A percentile compares a stretch with the other conserved stretches of the same genome.
phyloP scores from a whole-genome alignment of 2,797 vertebrate genomes.

The Microhierax caerulescens region DNA sequence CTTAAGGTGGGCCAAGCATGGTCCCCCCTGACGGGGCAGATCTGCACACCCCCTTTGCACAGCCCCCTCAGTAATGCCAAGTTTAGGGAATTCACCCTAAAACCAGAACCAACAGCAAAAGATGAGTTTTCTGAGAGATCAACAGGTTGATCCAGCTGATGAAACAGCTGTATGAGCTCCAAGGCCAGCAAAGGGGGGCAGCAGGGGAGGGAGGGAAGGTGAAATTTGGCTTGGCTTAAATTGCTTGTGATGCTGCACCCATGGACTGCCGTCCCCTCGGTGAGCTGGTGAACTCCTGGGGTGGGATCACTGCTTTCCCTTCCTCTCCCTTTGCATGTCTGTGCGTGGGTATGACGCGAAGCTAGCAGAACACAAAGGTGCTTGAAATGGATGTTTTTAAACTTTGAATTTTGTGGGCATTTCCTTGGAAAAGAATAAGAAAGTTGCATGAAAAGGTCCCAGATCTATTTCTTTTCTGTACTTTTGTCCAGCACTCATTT shows the following conservation, averaged over 20 bases:
- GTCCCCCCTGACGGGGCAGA: fast-evolving
- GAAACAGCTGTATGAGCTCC: background rate
- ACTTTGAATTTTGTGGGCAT: background rate
- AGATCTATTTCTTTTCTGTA: background rate
- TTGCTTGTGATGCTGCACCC: background rate
- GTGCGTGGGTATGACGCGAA: background rate
- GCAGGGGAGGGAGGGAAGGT: background rate
- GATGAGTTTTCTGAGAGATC: background rate
- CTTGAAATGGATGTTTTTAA: background rate
- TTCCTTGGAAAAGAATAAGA: background rate
- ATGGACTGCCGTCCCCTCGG: too few species aligned
- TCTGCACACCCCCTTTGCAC: background rate
- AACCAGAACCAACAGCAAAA: background rate
- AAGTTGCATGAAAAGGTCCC: background rate
- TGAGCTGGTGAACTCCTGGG: background rate
- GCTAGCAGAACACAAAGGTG: background rate
- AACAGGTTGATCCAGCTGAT: background rate
- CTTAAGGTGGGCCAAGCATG: background rate
- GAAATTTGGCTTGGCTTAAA: background rate
- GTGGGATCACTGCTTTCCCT: background rate
- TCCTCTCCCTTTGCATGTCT: fast-evolving
- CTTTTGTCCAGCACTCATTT: background rate
- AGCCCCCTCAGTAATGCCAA: fast-evolving
- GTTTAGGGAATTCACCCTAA: background rate
- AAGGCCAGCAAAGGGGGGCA: background rate